Percentiles rank a stretch among this genome's conserved stretches.
Evolutionary conservation across 2,797 vertebrate species (phyloP).

Genomic region (Aphelocoma californica): DNA sequence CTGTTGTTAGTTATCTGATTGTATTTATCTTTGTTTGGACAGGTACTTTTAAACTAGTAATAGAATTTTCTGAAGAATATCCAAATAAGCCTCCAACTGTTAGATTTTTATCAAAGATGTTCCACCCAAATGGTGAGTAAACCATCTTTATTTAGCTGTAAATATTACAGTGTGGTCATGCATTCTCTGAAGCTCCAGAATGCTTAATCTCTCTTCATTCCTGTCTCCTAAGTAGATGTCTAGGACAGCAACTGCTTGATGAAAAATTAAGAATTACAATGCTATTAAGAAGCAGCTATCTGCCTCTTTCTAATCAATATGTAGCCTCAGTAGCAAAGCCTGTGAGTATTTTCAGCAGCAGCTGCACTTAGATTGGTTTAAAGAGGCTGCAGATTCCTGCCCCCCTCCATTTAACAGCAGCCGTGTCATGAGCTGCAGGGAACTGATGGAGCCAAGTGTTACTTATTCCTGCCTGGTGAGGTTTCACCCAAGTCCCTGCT

Average conservation of each 20-base stretch:
- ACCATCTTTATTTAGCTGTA: not conserved
- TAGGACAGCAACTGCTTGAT: not conserved
- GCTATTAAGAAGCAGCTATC: not conserved
- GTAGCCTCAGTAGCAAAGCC: not conserved
- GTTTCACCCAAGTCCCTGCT: not conserved
- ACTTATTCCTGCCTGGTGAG: not conserved
- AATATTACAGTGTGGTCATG: not conserved
- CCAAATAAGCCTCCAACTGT: conserved; percentile 99
- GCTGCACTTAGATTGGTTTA: not conserved
- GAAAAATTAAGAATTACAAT: conserved; percentile 1
- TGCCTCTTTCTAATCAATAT: not conserved
- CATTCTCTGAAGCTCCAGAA: not conserved
- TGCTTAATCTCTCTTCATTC: not conserved
- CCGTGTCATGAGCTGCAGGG: not conserved
- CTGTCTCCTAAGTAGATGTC: not conserved
- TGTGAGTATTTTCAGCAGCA: not conserved
- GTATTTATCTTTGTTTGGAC: conserved; percentile 42
- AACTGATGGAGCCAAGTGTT: not conserved
- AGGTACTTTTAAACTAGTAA: conserved; percentile 99
- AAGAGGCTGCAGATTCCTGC: not conserved
- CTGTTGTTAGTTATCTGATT: not conserved
- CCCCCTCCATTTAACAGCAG: not conserved
- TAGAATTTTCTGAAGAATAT: conserved; percentile 99
- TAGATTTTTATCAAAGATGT: conserved; percentile 99
- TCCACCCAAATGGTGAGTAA: conserved; percentile 96